Percentiles rank a stretch among this genome's conserved stretches.
Conservation (phyloP, 2,888 invertebrate genomes). For the Chrysotoxum bicinctum region DNA sequence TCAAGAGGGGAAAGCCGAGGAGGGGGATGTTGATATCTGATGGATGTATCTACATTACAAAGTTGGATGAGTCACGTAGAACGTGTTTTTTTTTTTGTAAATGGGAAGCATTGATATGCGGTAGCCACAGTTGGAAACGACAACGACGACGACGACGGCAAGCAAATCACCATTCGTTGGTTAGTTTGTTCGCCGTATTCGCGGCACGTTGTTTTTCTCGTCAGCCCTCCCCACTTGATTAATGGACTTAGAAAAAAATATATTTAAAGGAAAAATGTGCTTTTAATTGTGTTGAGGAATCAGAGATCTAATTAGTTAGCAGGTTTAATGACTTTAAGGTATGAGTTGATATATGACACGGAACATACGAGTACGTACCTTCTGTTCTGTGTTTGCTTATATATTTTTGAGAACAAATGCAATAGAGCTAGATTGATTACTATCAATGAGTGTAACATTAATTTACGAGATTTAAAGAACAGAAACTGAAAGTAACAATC, state of each 20-base stretch:
- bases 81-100: conserved; percentile 37
- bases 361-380: too few relatives aligned
- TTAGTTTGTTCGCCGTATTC: not conserved
- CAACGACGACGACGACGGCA: not conserved
- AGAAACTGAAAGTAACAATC: conserved; percentile 12
- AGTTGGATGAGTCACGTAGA: conserved; percentile 50
- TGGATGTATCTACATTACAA: conserved; percentile 1
- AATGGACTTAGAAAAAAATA: conserved; percentile 29
- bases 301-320: conserved; percentile 39
- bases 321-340: conserved; percentile 31
- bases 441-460: not conserved
- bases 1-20: not conserved
- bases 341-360: conserved; percentile 1
- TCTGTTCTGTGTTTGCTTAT: not conserved
- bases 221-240: conserved; percentile 30
- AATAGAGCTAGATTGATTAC: conserved; percentile 7
- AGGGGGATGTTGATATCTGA: conserved; percentile 4
- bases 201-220: not conserved
- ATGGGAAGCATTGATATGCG: conserved; percentile 21
- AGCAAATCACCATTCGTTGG: conserved; percentile 8
- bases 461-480: conserved; percentile 10
- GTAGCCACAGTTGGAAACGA: conserved; percentile 21
- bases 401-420: not conserved
- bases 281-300: conserved; percentile 62
- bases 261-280: conserved; percentile 41